Base-by-base conservation (phyloP, 2,113 vertebrate genomes). In the zebrafish (Danio rerio) region DNA sequence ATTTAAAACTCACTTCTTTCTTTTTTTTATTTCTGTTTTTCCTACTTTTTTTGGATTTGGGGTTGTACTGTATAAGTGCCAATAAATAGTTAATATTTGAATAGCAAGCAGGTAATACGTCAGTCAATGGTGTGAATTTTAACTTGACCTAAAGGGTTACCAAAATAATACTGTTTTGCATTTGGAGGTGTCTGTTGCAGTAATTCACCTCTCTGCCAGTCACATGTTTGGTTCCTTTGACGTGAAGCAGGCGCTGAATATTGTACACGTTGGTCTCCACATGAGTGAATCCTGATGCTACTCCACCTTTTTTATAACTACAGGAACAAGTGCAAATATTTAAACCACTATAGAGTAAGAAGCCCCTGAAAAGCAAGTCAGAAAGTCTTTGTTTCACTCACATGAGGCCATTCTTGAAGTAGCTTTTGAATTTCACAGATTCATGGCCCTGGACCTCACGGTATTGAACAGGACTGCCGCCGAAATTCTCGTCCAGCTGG, bases 231-330 rank as follows among this genome's bases (percentile, higher is more conserved):
- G 90, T 94, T 55, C 96, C 96, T 87, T 97, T 97, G 81, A 97
- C 90, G 0, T 96, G 96, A 84, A 98, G 94, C 77, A 98, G 87
- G 1, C 96, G 93, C 56, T 93, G 92, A 87, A 98, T 91, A 80
- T 96, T 95, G 90, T 96, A 97, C 87, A 90, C 84, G 10, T 98
- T 98, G n/a, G 94, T 94, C 86, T 97, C 96, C 50, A 98, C 92
- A 0, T 98, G 96, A 69, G 94, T 91, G 85, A 98, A 97, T 18
- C 96, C 96, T 0, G 96, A 98, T 16, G 94, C 94, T 74, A 95
- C 91, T 5, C 96, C 96, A 5, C 96, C 96, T 85, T 96, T 97
- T 91, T 98, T 98, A 90, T 97, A 97, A 87, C 96, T 98, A 92
- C 73, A 74, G 52, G 9, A 79, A 49, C 72, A 6, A 42, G 4